Percentiles rank a stretch among this genome's conserved stretches.
phyloP scores from a whole-genome alignment of 2,797 vertebrate genomes.

The Arctocebus calabarensis region DNA sequence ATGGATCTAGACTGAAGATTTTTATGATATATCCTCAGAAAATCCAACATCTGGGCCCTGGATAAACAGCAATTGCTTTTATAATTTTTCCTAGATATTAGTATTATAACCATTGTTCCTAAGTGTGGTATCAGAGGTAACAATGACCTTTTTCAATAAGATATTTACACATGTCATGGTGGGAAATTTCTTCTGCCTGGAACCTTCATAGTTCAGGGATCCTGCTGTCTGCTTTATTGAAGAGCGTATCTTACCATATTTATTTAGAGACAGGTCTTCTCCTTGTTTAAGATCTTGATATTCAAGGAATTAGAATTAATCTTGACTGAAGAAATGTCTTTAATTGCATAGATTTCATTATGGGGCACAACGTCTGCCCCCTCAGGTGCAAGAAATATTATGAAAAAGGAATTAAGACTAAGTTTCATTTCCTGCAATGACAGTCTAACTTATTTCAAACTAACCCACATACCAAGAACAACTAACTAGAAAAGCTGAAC shows the following conservation, averaged over 20 bases:
- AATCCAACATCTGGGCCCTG: background rate
- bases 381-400: background rate
- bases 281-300: background rate
- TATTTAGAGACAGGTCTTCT: background rate
- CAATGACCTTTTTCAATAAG: background rate
- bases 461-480: background rate
- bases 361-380: background rate
- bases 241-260: background rate
- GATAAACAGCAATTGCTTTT: background rate
- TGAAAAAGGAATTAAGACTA: background rate
- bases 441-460: background rate
- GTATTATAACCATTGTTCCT: background rate
- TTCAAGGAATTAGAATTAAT: background rate
- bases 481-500: background rate
- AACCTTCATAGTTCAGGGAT: background rate
- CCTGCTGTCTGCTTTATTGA: background rate
- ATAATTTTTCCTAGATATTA: background rate
- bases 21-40: background rate
- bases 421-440: background rate
- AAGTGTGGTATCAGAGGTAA: background rate
- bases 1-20: background rate
- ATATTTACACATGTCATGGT: background rate
- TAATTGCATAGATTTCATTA: background rate
- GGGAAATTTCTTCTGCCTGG: background rate
- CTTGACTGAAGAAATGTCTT: background rate